A percentile compares a stretch with the other conserved stretches of the same genome.
These are phyloP conservation scores for Cuniculus paca DNA, from an alignment of 2,797 vertebrate species.

Conservation along the genomic window DNA sequence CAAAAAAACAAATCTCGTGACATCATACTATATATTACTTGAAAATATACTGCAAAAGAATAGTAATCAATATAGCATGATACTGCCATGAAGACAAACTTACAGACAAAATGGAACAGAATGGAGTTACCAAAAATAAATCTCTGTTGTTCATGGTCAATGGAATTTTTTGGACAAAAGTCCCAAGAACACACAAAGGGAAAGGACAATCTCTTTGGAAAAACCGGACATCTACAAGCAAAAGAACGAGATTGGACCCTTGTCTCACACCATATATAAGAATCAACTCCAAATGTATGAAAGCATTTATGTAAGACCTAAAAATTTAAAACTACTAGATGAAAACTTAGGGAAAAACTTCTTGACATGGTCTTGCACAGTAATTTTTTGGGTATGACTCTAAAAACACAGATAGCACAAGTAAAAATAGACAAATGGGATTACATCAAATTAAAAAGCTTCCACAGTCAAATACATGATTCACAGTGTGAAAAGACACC, in stretches of 20 bases:
- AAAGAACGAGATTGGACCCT: background rate
- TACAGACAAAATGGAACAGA: background rate
- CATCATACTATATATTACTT: background rate
- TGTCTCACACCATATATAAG: background rate
- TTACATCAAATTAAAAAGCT: background rate
- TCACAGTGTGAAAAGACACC: background rate
- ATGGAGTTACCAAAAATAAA: background rate
- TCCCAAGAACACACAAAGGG: background rate
- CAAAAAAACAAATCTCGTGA: background rate
- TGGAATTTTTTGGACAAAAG: background rate
- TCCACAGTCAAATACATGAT: background rate
- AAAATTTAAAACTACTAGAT: background rate
- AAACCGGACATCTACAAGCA: background rate
- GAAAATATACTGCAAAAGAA: background rate
- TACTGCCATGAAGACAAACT: background rate
- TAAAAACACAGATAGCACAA: background rate
- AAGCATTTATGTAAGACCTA: background rate
- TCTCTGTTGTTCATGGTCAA: background rate
- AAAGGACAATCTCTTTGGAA: background rate
- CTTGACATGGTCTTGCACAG: background rate
- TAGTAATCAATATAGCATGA: background rate
- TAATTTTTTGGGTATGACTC: no score
- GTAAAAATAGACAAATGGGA: background rate
- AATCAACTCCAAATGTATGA: background rate
- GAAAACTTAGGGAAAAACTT: background rate